Evolutionary conservation across 1,140 invertebrate genomes (phyloP).

Genomic region (Ceratosolen fusciceps): DNA sequence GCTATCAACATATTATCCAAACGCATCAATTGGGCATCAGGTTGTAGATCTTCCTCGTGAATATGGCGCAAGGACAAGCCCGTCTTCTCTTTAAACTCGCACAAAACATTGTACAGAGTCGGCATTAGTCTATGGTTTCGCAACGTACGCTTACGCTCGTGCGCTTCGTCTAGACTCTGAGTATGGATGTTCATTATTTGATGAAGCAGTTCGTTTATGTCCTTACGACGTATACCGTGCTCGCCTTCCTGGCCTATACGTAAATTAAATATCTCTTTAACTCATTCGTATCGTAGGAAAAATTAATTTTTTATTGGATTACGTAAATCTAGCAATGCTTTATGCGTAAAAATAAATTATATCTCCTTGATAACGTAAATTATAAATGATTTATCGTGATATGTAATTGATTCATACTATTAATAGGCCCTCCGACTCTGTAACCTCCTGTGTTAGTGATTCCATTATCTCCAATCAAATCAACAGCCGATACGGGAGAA

Average conservation of each 20-base stretch:
- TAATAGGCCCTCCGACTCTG: slow-evolving; percentile 5
- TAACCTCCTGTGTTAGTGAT: background rate
- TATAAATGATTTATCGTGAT: too few relatives aligned
- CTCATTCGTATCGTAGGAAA: too few relatives aligned
- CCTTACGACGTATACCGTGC: background rate
- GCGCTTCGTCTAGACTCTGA: background rate
- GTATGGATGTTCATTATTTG: slow-evolving; percentile 11
- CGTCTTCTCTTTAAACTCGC: slow-evolving; percentile 80
- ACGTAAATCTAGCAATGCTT: too few relatives aligned
- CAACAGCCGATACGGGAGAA: slow-evolving; percentile 1
- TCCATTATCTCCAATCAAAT: slow-evolving; percentile 18
- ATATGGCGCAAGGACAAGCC: slow-evolving; percentile 95
- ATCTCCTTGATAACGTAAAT: too few relatives aligned
- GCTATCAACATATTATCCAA: slow-evolving; percentile 99
- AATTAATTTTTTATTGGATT: too few relatives aligned
- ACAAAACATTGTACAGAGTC: slow-evolving; percentile 75
- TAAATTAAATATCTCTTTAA: background rate
- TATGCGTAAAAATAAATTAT: background rate
- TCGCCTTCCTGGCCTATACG: background rate
- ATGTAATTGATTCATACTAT: slow-evolving; percentile 5
- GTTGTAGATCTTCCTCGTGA: slow-evolving; percentile 72
- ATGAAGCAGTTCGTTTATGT: slow-evolving; percentile 16
- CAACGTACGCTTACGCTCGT: background rate
- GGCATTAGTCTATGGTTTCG: slow-evolving; percentile 74
- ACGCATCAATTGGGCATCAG: slow-evolving; percentile 98